Base-by-base conservation (phyloP, 2,888 invertebrate genomes). In the Pterostichus niger region DNA sequence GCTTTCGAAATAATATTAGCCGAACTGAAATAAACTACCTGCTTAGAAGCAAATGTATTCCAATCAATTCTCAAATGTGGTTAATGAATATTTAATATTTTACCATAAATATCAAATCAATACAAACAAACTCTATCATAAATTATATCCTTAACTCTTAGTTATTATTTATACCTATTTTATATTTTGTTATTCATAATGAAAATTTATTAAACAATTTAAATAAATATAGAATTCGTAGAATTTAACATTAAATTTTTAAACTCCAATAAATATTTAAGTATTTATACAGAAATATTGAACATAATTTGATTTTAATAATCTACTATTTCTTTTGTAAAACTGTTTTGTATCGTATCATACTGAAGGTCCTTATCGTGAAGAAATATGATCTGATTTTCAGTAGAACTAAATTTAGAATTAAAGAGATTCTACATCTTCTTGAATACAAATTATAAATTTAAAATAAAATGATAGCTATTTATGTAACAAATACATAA, bases 61-160 rank as follows among this genome's bases (percentile, higher is more conserved):
- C 33, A 64, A 64, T 64, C 35, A 11, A 64, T 64, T 64, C 64
- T 13, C 10, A 33, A 35, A 64, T 33, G 64, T 35, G 6, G 35
- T 35, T 64, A 64, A 64, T 64, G 64, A 64, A 64, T 64, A 64
- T 64, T 35, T 64, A 64, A 64, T 64, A 64, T 64, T 64, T 64
- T 64, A 24, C 31, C 64, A 64, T 64, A 64, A 64, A 64, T 64
- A 35, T 64, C 13, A 7, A 13, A 35, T 64, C 64, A 64, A 35
- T 64, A 35, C n/a, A 11, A 33, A 64, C n/a, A 33, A 3, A 35
- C 11, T 49, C 35, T 35, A n/a, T 35, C 64, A 31, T 64, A 64
- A 64, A 56, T 56, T 9, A 17, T 40, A 40, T 40, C 40, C 9
- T 9, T 40, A 40, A 40, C 40, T 40, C 40, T 1, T 40, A 52